These are phyloP conservation scores for Semnornis frantzii DNA, from an alignment of 2,113 vertebrate genomes.

Conservation along the genomic window DNA sequence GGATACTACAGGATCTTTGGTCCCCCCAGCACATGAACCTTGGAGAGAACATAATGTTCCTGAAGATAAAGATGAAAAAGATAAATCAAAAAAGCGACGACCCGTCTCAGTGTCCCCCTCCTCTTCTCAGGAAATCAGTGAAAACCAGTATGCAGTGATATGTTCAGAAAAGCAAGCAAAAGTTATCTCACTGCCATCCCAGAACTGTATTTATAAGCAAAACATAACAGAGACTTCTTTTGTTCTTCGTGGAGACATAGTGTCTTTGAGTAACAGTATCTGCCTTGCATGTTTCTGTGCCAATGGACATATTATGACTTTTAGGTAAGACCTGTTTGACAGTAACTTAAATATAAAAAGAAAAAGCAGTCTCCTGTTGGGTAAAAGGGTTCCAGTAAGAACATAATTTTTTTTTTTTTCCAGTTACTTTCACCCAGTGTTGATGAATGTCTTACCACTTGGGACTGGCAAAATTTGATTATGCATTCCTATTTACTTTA, in stretches of 20 bases:
- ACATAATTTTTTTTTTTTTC: not conserved
- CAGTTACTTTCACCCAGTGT: not conserved
- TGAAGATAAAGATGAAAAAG: constrained; percentile 94
- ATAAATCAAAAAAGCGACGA: constrained; percentile 88
- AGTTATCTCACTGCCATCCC: constrained; percentile 93
- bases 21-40: constrained; percentile 85
- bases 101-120: constrained; percentile 96
- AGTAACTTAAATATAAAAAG: not conserved
- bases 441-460: not conserved
- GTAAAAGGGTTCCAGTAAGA: not conserved
- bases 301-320: constrained; percentile 99
- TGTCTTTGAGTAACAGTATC: constrained; percentile 87
- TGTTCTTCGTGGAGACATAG: constrained; percentile 93
- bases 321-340: constrained; percentile 84
- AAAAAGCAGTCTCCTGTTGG: not conserved
- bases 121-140: constrained; percentile 93
- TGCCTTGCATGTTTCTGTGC: constrained; percentile 98
- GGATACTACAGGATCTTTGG: constrained; percentile 86
- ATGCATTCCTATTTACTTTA: not conserved
- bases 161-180: constrained; percentile 99
- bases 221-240: constrained; percentile 98
- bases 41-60: constrained; percentile 91
- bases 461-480: not conserved
- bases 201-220: constrained; percentile 95
- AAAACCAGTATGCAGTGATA: constrained; percentile 95